phyloP scores from a whole-genome alignment of 2,797 vertebrate genomes.

The Micropoecilia bifurca region DNA sequence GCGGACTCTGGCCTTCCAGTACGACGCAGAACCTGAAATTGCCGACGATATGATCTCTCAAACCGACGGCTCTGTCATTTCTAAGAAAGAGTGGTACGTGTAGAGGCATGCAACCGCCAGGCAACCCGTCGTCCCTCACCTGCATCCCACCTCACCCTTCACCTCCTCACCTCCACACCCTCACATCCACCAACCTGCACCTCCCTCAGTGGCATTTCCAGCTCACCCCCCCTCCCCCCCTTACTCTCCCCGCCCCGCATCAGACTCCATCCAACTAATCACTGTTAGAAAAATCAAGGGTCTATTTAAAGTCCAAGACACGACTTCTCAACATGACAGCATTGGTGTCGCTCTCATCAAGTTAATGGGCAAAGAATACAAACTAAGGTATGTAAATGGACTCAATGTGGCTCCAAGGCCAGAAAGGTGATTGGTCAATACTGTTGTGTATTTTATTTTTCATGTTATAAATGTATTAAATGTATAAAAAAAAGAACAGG shows the following conservation, averaged over 20 bases:
- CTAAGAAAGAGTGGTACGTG: constrained; percentile 99
- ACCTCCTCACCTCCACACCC: constrained; percentile 45
- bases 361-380: constrained; percentile 65
- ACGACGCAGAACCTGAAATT: constrained; percentile 93
- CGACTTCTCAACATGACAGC: constrained; percentile 58
- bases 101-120: constrained; percentile 81
- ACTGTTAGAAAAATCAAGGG: constrained; percentile 59
- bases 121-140: constrained; percentile 49
- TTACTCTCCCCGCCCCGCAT: constrained; percentile 54
- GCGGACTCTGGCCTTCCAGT: constrained; percentile 96
- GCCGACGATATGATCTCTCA: constrained; percentile 98
- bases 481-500: constrained; percentile 80
- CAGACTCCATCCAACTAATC: constrained; percentile 71
- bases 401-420: constrained; percentile 56
- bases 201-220: constrained; percentile 26
- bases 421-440: constrained; percentile 68
- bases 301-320: constrained; percentile 71
- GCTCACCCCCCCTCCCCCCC: not conserved
- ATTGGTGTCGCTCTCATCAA: constrained; percentile 62
- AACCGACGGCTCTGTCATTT: constrained; percentile 98
- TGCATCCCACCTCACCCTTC: constrained; percentile 57
- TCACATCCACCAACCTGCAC: constrained; percentile 56
- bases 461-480: constrained; percentile 84
- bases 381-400: constrained; percentile 69
- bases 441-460: constrained; percentile 75